Base-by-base conservation (phyloP, 2,888 invertebrate genomes). In the Crocallis elinguaria region DNA sequence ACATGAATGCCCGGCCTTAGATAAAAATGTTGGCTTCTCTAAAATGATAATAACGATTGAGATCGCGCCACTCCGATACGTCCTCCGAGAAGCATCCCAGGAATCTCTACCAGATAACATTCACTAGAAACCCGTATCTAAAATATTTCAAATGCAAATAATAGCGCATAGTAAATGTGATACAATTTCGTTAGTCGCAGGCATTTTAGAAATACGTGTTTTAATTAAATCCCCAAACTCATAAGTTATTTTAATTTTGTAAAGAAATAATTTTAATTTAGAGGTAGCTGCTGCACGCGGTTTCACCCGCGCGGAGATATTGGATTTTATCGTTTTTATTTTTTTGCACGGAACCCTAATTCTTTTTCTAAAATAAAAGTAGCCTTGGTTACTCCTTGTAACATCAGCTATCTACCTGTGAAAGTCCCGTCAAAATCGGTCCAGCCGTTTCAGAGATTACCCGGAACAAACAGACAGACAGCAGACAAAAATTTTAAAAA, bases 101-200 rank as follows among this genome's bases (percentile, higher is more conserved):
- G 79, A 71, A 82, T 84, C 67, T 69, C 57, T 60, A 56, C 53
- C 39, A 52, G 77, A 76, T 64, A 42, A 33, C 13, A 13, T 32
- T 43, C 30, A 23, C 33, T 64, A 67, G 77, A 76, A 78, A 66
- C 44, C 39, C 66, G 66, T 84, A 85, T 86, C 84, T 81, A 19
- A 66, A 76, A 67, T 71, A 83, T 84, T 65, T 51, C 12, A 7
- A 33, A 44, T 5, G 49, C 67, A 85, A 86, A 86, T 80, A 85
- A 71, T 69, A 70, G 72, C 59, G 73, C 77, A 36, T 67, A 59
- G 57, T 50, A 55, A 36, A 67, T 55, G 38, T 62, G 36, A 60
- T 61, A 67, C 19, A 16, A 19, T 60, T 62, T 54, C 39, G 29
- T 46, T 33, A 49, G 63, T 58, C 46, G 45, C 60, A 23, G 56